These are phyloP conservation scores for Candidula unifasciata DNA, from an alignment of 2,888 invertebrate genomes.

Conservation along the genomic window DNA sequence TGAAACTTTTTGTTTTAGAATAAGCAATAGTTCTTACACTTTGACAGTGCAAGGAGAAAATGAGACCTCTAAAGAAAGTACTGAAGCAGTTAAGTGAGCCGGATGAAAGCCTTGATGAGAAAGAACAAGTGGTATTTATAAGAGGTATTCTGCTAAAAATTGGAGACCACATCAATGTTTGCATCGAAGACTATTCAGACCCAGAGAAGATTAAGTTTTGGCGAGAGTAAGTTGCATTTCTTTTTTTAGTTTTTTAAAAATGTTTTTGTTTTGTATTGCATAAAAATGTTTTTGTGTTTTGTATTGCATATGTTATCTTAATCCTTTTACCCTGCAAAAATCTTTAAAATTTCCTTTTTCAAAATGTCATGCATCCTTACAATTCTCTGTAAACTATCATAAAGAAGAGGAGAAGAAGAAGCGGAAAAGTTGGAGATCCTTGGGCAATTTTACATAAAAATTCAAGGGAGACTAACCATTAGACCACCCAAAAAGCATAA, in stretches of 20 bases:
- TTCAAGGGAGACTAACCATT: too few species aligned
- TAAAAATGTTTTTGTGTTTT: too few species aligned
- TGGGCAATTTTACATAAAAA: too few species aligned
- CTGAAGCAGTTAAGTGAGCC: slow-evolving; percentile 94
- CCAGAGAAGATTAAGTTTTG: slow-evolving; percentile 92
- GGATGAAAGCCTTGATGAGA: slow-evolving; percentile 82
- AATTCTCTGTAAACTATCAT: too few species aligned
- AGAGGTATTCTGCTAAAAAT: slow-evolving; percentile 92
- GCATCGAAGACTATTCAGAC: slow-evolving; percentile 85
- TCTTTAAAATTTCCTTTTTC: too few species aligned
- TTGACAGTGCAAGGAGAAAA: slow-evolving; percentile 93
- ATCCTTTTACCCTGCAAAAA: too few species aligned
- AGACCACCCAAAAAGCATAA: too few species aligned
- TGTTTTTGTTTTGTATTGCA: background rate
- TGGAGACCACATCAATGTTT: slow-evolving; percentile 93
- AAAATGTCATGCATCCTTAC: too few species aligned
- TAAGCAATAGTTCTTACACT: background rate
- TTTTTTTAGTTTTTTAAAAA: background rate
- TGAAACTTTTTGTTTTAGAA: background rate
- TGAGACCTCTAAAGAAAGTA: slow-evolving; percentile 97
- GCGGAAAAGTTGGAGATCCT: too few species aligned
- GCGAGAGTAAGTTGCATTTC: slow-evolving; percentile 82
- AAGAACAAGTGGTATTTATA: slow-evolving; percentile 91
- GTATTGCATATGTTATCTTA: too few species aligned
- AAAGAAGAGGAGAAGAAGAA: too few species aligned